phyloP scores from a whole-genome alignment of 2,797 vertebrate species.

The Buceros bicornis region DNA sequence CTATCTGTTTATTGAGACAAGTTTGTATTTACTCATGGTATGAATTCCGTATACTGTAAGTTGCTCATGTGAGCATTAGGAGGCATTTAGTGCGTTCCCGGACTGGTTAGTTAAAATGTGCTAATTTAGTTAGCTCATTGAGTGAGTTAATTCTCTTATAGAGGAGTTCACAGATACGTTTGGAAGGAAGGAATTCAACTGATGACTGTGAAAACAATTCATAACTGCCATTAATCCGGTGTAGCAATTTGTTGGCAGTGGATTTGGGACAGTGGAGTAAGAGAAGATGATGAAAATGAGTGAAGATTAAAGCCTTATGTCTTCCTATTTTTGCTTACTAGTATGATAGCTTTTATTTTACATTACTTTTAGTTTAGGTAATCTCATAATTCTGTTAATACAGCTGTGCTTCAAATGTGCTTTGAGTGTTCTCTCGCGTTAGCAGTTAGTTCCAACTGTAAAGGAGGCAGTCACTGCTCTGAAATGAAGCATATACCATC shows the following conservation, averaged over 20 bases:
- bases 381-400: not conserved
- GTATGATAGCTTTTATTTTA: not conserved
- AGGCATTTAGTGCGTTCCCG: not conserved
- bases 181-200: not conserved
- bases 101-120: not conserved
- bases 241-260: not conserved
- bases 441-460: not conserved
- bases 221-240: not conserved
- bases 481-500: not conserved
- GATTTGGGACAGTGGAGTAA: not conserved
- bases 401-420: not conserved
- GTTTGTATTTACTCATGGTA: not conserved
- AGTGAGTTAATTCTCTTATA: not conserved
- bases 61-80: not conserved
- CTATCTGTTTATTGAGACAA: not conserved
- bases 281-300: not conserved
- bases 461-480: not conserved
- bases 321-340: not conserved
- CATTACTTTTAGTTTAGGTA: not conserved
- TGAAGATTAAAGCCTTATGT: not conserved
- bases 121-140: not conserved
- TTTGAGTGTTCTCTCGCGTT: not conserved
- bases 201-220: not conserved
- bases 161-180: fast-evolving
- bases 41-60: not conserved